Evolutionary conservation across 2,113 vertebrate species (phyloP).

Genomic region (Nanorana parkeri): DNA sequence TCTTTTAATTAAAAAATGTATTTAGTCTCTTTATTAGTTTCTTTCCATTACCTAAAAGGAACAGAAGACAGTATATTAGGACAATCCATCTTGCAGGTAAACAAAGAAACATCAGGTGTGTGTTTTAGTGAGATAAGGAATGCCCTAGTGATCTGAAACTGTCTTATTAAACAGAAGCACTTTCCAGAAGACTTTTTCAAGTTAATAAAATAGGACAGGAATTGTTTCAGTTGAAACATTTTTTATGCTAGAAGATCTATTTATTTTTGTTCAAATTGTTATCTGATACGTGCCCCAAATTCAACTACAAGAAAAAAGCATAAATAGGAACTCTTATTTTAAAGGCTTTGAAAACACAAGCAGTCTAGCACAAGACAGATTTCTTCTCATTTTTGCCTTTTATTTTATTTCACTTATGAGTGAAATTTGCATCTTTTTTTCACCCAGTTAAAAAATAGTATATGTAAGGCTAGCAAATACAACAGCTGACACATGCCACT

Average conservation of each 20-base stretch:
- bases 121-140: conserved; percentile 61
- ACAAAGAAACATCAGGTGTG: conserved; percentile 60
- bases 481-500: too few relatives aligned
- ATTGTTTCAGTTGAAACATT: conserved; percentile 40
- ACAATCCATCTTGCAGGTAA: conserved; percentile 61
- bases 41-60: conserved; percentile 56
- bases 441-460: too few relatives aligned
- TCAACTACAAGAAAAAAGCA: too few relatives aligned
- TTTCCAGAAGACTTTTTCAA: conserved; percentile 50
- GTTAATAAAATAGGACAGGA: conserved; percentile 60
- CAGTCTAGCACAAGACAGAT: too few relatives aligned
- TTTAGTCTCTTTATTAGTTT: conserved; percentile 55
- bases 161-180: conserved; percentile 51
- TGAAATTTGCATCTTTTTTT: too few relatives aligned
- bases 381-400: too few relatives aligned
- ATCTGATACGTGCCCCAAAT: too few relatives aligned
- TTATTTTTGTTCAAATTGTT: not conserved
- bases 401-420: too few relatives aligned
- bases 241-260: not conserved
- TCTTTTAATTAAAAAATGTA: conserved; percentile 62
- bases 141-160: conserved; percentile 58
- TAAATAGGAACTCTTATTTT: too few relatives aligned
- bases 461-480: too few relatives aligned
- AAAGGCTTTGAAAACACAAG: too few relatives aligned
- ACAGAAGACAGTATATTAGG: conserved; percentile 59